A percentile compares a stretch with the other conserved stretches of the same genome.
Evolutionary conservation across 2,888 invertebrate species (phyloP).

Genomic region (Junonia oenone): DNA sequence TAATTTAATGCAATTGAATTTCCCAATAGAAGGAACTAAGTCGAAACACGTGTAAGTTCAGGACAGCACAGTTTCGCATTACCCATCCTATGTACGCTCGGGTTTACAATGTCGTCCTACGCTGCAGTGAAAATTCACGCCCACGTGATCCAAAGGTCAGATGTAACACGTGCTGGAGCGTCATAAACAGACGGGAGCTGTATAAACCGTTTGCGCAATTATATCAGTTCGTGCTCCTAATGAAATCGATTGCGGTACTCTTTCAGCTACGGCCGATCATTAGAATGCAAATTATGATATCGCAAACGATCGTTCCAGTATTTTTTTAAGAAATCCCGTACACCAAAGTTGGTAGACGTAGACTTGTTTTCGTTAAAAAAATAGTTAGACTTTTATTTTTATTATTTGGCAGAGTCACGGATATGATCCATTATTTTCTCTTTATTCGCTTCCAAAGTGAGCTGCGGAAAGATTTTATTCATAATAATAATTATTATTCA

Average conservation of each 20-base stretch:
- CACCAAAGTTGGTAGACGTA: neutral
- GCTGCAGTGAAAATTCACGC: conserved; percentile 45
- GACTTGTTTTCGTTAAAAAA: neutral
- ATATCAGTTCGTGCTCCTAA: conserved; percentile 1
- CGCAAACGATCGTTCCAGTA: neutral
- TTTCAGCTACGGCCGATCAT: neutral
- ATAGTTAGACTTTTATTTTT: neutral
- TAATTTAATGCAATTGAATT: too few relatives aligned
- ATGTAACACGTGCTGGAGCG: conserved; percentile 30
- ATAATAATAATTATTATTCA: neutral
- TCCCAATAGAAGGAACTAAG: too few relatives aligned
- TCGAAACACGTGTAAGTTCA: neutral
- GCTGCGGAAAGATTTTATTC: neutral
- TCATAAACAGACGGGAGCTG: conserved; percentile 18
- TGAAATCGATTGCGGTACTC: conserved; percentile 3
- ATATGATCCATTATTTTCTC: neutral
- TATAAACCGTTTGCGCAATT: conserved; percentile 18
- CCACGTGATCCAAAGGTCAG: conserved; percentile 49
- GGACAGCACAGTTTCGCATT: neutral
- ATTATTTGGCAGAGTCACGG: neutral
- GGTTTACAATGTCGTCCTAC: conserved; percentile 34
- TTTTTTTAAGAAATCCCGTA: neutral
- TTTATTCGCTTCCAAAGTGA: neutral
- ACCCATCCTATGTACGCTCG: neutral
- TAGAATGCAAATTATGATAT: neutral